Evolutionary conservation across 2,113 vertebrate genomes (phyloP).

Genomic region (Gnathonemus longibarbis): DNA sequence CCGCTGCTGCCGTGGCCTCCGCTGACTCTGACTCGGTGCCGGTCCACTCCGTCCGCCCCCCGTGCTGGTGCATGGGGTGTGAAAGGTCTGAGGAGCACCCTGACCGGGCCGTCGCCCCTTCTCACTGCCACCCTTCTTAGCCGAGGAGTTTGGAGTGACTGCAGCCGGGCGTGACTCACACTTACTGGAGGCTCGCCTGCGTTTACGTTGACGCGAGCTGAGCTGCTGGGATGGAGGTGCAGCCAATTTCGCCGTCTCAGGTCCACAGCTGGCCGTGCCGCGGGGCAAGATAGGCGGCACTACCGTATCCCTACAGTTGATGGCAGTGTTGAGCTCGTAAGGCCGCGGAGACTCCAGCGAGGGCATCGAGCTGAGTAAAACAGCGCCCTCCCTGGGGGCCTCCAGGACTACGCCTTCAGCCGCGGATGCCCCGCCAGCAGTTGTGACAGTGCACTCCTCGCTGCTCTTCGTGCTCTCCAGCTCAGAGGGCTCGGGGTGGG

Average conservation of each 20-base stretch:
- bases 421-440: background rate
- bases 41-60: background rate
- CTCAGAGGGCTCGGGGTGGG: slow-evolving; percentile 39
- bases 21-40: slow-evolving; percentile 26
- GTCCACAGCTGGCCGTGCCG: slow-evolving; percentile 53
- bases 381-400: slow-evolving; percentile 59
- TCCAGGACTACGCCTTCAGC: slow-evolving; percentile 41
- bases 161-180: slow-evolving; percentile 50
- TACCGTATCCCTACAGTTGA: slow-evolving; percentile 61
- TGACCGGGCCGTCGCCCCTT: slow-evolving; percentile 34
- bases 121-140: slow-evolving; percentile 32
- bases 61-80: background rate
- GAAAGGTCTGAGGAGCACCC: slow-evolving; percentile 13
- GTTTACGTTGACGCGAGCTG: slow-evolving; percentile 62
- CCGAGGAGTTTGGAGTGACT: slow-evolving; percentile 35
- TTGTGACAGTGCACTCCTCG: slow-evolving; percentile 41
- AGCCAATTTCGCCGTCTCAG: slow-evolving; percentile 52
- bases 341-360: slow-evolving; percentile 45
- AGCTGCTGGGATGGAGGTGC: slow-evolving; percentile 46
- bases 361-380: slow-evolving; percentile 23
- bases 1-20: slow-evolving; percentile 40
- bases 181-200: slow-evolving; percentile 76
- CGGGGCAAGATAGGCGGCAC: slow-evolving; percentile 45
- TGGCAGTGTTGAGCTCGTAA: slow-evolving; percentile 59
- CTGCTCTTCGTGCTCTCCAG: slow-evolving; percentile 44